These are phyloP conservation scores for Synergus japonicus DNA, from an alignment of 2,888 invertebrate species.

Conservation along the genomic window DNA sequence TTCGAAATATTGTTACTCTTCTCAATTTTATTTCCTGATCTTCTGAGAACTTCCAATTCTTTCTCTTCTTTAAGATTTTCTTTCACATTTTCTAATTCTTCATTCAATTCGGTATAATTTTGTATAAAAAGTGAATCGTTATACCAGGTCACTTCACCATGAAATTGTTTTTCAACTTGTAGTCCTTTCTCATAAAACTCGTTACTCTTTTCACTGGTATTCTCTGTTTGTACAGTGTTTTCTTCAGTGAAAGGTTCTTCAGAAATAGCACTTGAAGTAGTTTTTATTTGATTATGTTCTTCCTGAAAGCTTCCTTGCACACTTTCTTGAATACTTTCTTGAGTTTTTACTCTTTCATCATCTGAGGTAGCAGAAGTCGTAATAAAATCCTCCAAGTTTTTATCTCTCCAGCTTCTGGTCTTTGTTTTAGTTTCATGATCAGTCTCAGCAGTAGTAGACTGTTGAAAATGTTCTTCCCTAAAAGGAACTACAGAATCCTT, in stretches of 20 bases:
- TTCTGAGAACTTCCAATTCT: constrained; percentile 53
- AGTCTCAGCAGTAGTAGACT: not conserved
- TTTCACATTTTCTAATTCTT: constrained; percentile 8
- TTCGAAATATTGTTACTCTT: constrained; percentile 45
- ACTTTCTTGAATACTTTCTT: not conserved
- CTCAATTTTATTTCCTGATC: constrained; percentile 45
- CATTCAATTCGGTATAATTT: constrained; percentile 42
- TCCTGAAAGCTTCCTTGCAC: constrained; percentile 8
- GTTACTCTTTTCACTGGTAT: constrained; percentile 11
- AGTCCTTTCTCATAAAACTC: constrained; percentile 32
- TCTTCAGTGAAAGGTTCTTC: constrained; percentile 9
- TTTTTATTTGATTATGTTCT: constrained; percentile 3
- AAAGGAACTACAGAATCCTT: not conserved
- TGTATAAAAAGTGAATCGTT: constrained; percentile 7
- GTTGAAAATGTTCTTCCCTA: not conserved
- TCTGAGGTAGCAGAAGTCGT: not conserved
- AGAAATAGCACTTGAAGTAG: not conserved
- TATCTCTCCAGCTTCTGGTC: not conserved
- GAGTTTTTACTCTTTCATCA: constrained; percentile 4
- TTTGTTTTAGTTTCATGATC: not conserved
- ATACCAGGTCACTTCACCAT: not conserved
- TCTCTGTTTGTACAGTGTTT: not conserved
- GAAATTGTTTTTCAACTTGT: constrained; percentile 32
- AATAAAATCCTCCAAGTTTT: not conserved
- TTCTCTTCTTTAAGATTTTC: constrained; percentile 56